Percentiles rank a stretch among this genome's conserved stretches.
Conservation (phyloP, 2,888 invertebrate species). For the Nasonia oneida region DNA sequence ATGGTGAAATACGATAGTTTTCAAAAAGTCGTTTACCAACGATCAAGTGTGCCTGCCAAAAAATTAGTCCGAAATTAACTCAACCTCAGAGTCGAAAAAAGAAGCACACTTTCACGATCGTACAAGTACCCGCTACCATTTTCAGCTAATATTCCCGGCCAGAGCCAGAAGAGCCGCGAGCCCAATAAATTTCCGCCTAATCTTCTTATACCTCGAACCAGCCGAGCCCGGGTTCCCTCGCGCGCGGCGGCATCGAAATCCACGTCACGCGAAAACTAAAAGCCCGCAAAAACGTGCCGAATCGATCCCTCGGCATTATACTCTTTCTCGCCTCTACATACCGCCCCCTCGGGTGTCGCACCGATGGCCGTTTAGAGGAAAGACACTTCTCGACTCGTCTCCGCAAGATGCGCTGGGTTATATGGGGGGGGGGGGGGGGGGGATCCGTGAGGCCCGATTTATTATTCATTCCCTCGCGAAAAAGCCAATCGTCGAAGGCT, state of each 20-base stretch:
- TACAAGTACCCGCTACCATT: background rate
- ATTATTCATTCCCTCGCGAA: constrained; percentile 47
- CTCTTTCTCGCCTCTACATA: background rate
- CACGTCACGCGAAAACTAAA: constrained; percentile 23
- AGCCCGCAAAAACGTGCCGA: background rate
- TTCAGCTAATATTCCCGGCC: background rate
- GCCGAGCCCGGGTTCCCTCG: background rate
- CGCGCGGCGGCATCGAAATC: background rate
- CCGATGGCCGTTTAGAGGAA: constrained; percentile 38
- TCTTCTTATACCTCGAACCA: background rate
- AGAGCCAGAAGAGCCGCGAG: background rate
- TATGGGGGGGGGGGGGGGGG: background rate
- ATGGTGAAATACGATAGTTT: too few relatives aligned
- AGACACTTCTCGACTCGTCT: constrained; percentile 15
- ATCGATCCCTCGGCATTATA: constrained; percentile 30
- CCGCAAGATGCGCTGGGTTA: background rate
- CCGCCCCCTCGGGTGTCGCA: background rate
- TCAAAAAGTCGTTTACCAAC: too few relatives aligned
- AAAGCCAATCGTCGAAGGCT: background rate
- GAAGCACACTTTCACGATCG: background rate
- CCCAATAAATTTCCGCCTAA: constrained; percentile 24
- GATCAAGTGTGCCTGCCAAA: background rate
- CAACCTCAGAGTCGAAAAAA: background rate
- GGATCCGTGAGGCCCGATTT: constrained; percentile 14
- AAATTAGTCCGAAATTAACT: background rate